phyloP scores from a whole-genome alignment of 2,888 invertebrate genomes.

The Noctua fimbriata region DNA sequence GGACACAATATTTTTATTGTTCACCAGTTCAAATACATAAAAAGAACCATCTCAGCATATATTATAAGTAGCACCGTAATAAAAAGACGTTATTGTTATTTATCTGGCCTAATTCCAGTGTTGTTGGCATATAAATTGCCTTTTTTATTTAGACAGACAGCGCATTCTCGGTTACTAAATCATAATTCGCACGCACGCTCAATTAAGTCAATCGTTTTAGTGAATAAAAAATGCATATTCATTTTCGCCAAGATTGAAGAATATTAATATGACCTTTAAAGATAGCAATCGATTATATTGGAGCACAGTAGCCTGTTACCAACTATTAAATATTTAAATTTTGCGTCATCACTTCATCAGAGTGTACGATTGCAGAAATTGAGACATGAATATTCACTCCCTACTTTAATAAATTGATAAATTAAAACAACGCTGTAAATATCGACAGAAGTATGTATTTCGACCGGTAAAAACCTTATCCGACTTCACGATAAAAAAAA shows the following conservation, averaged over 20 bases:
- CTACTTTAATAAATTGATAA: constrained; percentile 15
- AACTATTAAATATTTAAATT: constrained; percentile 24
- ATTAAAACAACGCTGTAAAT: constrained; percentile 9
- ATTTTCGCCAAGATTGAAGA: constrained; percentile 40
- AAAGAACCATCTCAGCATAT: constrained; percentile 76
- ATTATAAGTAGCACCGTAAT: constrained; percentile 71
- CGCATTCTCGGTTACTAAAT: constrained; percentile 56
- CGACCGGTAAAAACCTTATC: neutral
- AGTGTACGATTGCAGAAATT: constrained; percentile 15
- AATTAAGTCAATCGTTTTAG: constrained; percentile 53
- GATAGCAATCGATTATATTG: constrained; percentile 38
- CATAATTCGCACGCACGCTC: constrained; percentile 63
- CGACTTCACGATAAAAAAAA: neutral
- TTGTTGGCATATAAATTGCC: constrained; percentile 61
- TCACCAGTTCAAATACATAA: constrained; percentile 78
- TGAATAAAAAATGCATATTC: constrained; percentile 54
- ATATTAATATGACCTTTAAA: constrained; percentile 57
- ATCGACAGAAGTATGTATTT: neutral
- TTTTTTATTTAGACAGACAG: constrained; percentile 66
- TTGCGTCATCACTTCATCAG: constrained; percentile 19
- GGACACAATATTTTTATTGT: constrained; percentile 77
- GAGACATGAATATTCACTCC: constrained; percentile 33
- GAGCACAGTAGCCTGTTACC: constrained; percentile 24
- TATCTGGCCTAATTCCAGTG: constrained; percentile 62
- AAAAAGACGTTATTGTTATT: constrained; percentile 63